These are phyloP conservation scores for Drosophila mauritiana DNA, from an alignment of 1,140 invertebrate genomes.

Conservation along the genomic window DNA sequence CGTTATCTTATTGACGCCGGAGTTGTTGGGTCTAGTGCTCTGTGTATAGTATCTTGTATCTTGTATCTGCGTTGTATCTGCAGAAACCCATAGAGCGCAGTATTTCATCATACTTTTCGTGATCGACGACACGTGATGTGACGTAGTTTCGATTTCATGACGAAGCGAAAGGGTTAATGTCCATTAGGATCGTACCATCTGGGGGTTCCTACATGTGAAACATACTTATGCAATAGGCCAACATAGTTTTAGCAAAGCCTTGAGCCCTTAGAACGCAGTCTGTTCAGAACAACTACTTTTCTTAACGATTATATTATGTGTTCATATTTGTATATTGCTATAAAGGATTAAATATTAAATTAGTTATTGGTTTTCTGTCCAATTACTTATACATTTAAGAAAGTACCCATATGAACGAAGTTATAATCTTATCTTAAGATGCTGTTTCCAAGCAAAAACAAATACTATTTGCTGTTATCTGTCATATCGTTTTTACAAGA, in stretches of 20 bases:
- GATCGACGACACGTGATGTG: slow-evolving; percentile 37
- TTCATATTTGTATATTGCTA: too few relatives aligned
- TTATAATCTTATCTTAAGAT: background rate
- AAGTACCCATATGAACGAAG: too few relatives aligned
- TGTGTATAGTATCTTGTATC: slow-evolving; percentile 31
- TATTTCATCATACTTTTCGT: slow-evolving; percentile 38
- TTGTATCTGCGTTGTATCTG: slow-evolving; percentile 11
- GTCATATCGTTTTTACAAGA: background rate
- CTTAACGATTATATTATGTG: too few relatives aligned
- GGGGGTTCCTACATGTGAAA: slow-evolving; percentile 7
- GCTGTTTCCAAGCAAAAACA: background rate
- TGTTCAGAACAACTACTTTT: too few relatives aligned
- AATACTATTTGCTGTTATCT: slow-evolving; percentile 6
- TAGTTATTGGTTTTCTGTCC: background rate
- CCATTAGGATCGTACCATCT: background rate
- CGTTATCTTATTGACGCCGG: slow-evolving; percentile 28
- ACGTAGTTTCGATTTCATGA: slow-evolving; percentile 45
- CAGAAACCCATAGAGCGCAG: background rate
- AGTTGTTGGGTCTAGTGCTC: slow-evolving; percentile 9
- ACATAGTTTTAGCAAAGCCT: too few relatives aligned
- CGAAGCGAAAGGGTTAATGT: slow-evolving; percentile 27
- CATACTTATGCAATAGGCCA: background rate
- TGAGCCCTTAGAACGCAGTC: too few relatives aligned
- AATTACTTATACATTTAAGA: too few relatives aligned
- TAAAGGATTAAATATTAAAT: too few relatives aligned